Evolutionary conservation across 1,140 invertebrate genomes (phyloP), one percentile per base, ranked within the genome.

Genomic region (Eulimnadia texana): DNA sequence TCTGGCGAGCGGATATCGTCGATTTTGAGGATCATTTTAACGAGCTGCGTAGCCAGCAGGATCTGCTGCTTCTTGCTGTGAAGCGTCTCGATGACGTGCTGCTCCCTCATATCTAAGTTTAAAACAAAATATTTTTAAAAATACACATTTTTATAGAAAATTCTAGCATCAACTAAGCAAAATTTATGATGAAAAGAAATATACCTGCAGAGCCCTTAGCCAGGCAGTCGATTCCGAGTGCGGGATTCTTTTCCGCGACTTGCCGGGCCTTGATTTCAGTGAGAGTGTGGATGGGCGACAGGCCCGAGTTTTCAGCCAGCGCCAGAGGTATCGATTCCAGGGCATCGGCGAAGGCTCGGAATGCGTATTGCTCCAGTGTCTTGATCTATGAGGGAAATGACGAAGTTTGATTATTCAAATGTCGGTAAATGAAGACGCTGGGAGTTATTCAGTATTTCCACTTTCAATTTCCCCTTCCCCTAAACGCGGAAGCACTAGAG

Each of bases 1-100:
- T 74, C 78, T 1, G 85, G 83, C 3, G 86, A 87, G 64, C 96
- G 82, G 55, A 99, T 88, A 72, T 99, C 97, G 74, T 99, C 97
- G 63, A 99, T 99, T 76, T 99, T 99, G 50, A 99, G 79, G 65
- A 99, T 98, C 96, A 99, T 99, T 74, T 97, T 96, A 6, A 98
- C 94, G 24, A 99, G 79, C 71, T 97, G 90, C 0, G 96, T 97
- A 1, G 97, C 95, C 58, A 99, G 76, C 23, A 94, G 77, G 22
- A 99, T 90, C 76, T 99, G 97, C 70, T 98, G 94, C 66, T 91
- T 92, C 80, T 99, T 99, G 47, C 92, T 93, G 70, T 90, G 87
- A 20, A 99, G 76, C 0, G 96, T 96, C 77, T 99, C 97, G 58
- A 99, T 89, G 6, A 99, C 94, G 72, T 95, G 88, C 74, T 97